A percentile compares a stretch with the other conserved stretches of the same genome.
phyloP scores from a whole-genome alignment of 2,888 invertebrate species.

The Papilio demoleus region DNA sequence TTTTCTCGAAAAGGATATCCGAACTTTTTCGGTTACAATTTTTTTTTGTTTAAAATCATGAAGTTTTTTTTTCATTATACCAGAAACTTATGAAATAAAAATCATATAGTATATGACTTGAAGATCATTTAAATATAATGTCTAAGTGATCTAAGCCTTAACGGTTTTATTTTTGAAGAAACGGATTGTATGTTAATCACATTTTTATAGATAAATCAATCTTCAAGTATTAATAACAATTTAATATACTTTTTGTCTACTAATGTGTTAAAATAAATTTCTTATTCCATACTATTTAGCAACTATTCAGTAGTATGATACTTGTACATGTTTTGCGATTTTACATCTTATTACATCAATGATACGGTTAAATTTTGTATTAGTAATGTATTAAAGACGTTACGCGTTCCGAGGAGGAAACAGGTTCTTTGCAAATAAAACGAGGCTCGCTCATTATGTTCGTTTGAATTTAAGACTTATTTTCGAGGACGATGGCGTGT shows the following conservation, averaged over 20 bases:
- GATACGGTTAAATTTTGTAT: neutral
- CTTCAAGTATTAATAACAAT: too few relatives aligned
- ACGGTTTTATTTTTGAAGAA: too few relatives aligned
- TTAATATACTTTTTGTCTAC: too few relatives aligned
- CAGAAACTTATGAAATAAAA: neutral
- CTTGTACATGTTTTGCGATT: neutral
- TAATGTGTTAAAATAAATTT: slow-evolving; percentile 13
- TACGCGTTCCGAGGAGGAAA: slow-evolving; percentile 41
- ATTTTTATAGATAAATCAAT: too few relatives aligned
- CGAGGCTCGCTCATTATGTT: slow-evolving; percentile 52
- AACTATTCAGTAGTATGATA: neutral
- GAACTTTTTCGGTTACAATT: slow-evolving; percentile 55
- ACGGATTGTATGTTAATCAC: too few relatives aligned
- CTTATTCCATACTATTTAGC: neutral
- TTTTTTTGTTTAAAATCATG: neutral
- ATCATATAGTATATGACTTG: neutral
- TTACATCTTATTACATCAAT: neutral
- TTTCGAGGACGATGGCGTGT: slow-evolving; percentile 50
- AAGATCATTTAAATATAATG: too few relatives aligned
- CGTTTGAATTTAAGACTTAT: slow-evolving; percentile 56
- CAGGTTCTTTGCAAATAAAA: slow-evolving; percentile 63
- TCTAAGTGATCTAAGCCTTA: too few relatives aligned
- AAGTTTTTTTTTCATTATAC: neutral
- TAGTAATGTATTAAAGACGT: slow-evolving; percentile 18
- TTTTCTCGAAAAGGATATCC: slow-evolving; percentile 62